These are phyloP conservation scores for Folsomia candida DNA, from an alignment of 2,888 invertebrate genomes.

Conservation along the genomic window DNA sequence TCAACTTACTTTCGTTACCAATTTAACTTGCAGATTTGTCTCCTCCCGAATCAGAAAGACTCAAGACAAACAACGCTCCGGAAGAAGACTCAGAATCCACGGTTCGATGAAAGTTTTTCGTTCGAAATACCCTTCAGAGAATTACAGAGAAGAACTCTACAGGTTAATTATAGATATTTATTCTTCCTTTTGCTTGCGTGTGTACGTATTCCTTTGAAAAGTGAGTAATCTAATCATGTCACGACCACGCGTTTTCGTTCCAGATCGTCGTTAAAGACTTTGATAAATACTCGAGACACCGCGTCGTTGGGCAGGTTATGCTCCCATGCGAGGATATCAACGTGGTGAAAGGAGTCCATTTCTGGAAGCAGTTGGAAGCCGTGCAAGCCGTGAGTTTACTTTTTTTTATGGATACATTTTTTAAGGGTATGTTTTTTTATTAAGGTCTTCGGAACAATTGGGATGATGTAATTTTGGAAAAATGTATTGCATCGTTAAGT, in stretches of 20 bases:
- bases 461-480: too few relatives aligned
- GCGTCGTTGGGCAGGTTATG: constrained; percentile 56
- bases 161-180: constrained; percentile 53
- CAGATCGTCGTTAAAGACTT: constrained; percentile 55
- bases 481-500: too few relatives aligned
- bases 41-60: constrained; percentile 56
- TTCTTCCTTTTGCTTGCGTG: too few relatives aligned
- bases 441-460: too few relatives aligned
- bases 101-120: constrained; percentile 56
- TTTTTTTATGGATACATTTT: too few relatives aligned
- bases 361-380: constrained; percentile 55
- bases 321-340: constrained; percentile 54
- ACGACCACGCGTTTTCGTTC: neutral
- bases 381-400: constrained; percentile 37
- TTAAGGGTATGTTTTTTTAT: neutral
- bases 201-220: too few relatives aligned
- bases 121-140: constrained; percentile 56
- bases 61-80: constrained; percentile 56
- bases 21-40: constrained; percentile 52
- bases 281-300: constrained; percentile 56
- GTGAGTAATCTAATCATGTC: too few relatives aligned
- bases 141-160: constrained; percentile 54
- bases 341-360: constrained; percentile 55
- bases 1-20: too few relatives aligned
- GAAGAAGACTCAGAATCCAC: constrained; percentile 56